Evolutionary conservation across 2,113 vertebrate genomes (phyloP), one percentile per base, ranked within the genome.

Genomic region (Dicrurus megarhynchus): DNA sequence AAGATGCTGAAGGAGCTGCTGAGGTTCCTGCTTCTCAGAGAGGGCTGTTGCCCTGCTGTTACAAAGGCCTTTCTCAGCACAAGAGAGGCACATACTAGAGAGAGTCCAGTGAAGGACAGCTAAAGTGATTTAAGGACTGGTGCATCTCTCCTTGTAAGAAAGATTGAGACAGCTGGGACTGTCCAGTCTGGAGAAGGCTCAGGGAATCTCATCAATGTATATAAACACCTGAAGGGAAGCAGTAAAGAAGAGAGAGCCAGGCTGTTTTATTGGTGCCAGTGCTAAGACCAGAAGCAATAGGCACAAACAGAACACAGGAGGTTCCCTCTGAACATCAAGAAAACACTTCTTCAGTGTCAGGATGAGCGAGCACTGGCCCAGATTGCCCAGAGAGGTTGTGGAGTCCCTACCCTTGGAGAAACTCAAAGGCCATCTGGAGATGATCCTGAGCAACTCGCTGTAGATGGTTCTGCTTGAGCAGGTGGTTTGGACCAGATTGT

Each of bases 351-450:
- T 50, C 30, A 13, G 9, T 27, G 18, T 46, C 16, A 77, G 16
- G 30, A 26, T 30, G 28, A n/a, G 23, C 0, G 0, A 70, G 33
- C 19, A 26, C 19, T 41, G 68, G 32, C 16, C 16, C 21, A 82
- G 30, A 6, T 32, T 85, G 26, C 6, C 24, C 42, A 27, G 50
- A 8, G 12, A 46, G 6, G 22, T 13, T 8, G 2, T 60, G 11
- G 10, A 68, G 7, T 57, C 12, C 30, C 15, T 27, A 23, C 32
- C 27, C 27, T 41, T 57, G n/a, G 42, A n/a, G 49, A 61, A 89
- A 52, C 1, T 42, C 1, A 1, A n/a, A 46, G 41, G 9, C 8
- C 5, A 3, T 28, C 28, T 67, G 33, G 28, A 68, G 14, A 27
- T 5, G 6, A 32, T 41, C 7, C 39, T 59, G 44, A 78, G n/a